Evolutionary conservation across 2,113 vertebrate genomes (phyloP), one percentile per base, ranked within the genome.

Genomic region (Cercocebus atys): DNA sequence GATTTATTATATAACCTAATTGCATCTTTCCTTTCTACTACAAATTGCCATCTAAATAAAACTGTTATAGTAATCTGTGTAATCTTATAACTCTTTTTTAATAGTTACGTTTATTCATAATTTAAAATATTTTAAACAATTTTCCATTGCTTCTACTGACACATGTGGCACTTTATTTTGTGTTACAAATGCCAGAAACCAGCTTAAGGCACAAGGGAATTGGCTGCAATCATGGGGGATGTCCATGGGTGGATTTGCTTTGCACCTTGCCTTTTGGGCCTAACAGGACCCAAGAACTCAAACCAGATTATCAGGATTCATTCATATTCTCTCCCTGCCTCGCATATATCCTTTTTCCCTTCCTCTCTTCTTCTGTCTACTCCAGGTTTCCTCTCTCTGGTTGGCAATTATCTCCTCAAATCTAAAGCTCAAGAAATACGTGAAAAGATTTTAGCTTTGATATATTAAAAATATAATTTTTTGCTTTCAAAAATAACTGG

Each of bases 261-360:
- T 9, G 35, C 8, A 6, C 70, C 17, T 30, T 25, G 17, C 25
- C 64, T 12, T 25, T 32, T 10, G 47, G 52, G 59, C 50, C 16
- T 25, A 3, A 13, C 45, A 30, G 73, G 30, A 38, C 50, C 32
- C 12, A 35, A 68, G 66, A 68, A 22, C 61, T 72, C 59, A 35
- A 14, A 40, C 50, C 22, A 35, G 23, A 40, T 22, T 64, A 0
- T 22, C 7, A 6, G 27, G 35, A 10, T 8, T 73, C 80, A 40
- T 5, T 27, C 23, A 0, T 0, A 0, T 4, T 40, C 86, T 78
- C 11, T 0, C 11, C 0, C 2, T 30, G 61, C 23, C 5, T 1
- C 43, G 2, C 27, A 8, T 17, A 3, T 7, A 4, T 90, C 13
- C 55, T 4, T 5, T 25, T 2, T 32, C n/a, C 38, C 10, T 32